Evolutionary conservation across 2,113 vertebrate genomes (phyloP), one percentile per base, ranked within the genome.

Genomic region (Sylvietta virens): DNA sequence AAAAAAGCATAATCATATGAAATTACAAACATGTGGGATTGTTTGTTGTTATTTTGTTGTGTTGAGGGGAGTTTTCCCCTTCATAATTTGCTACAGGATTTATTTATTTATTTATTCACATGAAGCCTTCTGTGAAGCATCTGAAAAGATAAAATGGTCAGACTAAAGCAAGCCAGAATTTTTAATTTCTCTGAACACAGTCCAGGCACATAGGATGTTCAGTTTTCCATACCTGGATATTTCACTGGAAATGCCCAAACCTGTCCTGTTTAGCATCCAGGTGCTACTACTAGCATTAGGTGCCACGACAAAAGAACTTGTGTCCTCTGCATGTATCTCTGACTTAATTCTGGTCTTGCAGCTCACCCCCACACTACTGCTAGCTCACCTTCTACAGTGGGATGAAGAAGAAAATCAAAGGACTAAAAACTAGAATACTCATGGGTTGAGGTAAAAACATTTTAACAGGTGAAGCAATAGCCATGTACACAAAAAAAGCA

Each of bases 401-500:
- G 24, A 42, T 50, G 18, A 21, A 64, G 27, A 27, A 70, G 18
- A 65, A 27, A 60, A 79, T 20, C 6, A 7, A 9, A 62, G 54
- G 4, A 3, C 3, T 62, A 28, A 86, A 76, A 82, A 16, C 37
- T 27, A 66, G 24, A 80, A 90, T 66, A 30, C 6, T 39, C 3
- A 2, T 17, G 4, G 7, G 7, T 20, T 70, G 15, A 78, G 11
- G 23, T 56, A 78, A 90, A 69, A 30, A 20, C 2, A 39, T 16
- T 79, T 84, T 51, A 57, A 70, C 15, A 65, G 4, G 20, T 22
- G 67, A 85, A 81, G 33, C 1, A 70, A 78, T 58, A 79, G 9
- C 13, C 4, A 3, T 10, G 2, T 8, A 26, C 1, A 0, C 23
- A 69, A 76, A 26, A 2, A 65, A 51, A 60, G 3, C 1, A 72